Evolutionary conservation across 2,797 vertebrate genomes (phyloP).

Genomic region (Phoebastria nigripes): DNA sequence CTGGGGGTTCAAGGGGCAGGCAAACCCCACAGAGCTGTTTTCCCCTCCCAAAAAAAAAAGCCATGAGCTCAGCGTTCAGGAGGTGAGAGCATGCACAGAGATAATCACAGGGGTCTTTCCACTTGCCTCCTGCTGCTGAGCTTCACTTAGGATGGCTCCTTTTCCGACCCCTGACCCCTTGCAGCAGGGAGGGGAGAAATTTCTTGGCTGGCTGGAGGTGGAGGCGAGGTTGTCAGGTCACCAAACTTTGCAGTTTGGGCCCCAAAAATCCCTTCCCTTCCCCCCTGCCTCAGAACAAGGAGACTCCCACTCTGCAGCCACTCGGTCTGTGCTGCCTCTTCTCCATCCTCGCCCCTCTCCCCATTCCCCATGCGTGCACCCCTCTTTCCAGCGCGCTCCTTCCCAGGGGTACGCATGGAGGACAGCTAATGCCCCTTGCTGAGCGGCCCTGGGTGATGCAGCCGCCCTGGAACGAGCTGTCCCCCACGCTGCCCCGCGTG

Average conservation of each 20-base stretch:
- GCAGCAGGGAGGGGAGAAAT: not conserved
- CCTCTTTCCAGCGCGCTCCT: not conserved
- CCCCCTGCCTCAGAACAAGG: not conserved
- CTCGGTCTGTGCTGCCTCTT: not conserved
- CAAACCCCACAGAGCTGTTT: not conserved
- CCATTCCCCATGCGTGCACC: not conserved
- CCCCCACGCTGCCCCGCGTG: not conserved
- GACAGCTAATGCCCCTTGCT: rapidly evolving
- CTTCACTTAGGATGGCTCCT: not conserved
- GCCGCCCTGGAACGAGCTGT: not conserved
- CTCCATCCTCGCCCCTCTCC: not conserved
- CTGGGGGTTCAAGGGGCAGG: not conserved
- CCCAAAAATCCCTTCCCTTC: not conserved
- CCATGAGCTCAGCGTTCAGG: not conserved
- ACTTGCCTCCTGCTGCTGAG: not conserved
- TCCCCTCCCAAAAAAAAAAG: not conserved
- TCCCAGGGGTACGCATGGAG: not conserved
- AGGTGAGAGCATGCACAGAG: not conserved
- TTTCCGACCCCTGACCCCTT: not conserved
- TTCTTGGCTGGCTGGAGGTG: not conserved
- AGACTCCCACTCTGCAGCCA: not conserved
- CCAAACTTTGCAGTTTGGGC: not conserved
- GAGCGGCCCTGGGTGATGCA: not conserved
- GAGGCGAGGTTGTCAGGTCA: not conserved
- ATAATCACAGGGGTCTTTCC: not conserved